Conservation (phyloP, 2,113 vertebrate species). For the Delphinapterus leucas region DNA sequence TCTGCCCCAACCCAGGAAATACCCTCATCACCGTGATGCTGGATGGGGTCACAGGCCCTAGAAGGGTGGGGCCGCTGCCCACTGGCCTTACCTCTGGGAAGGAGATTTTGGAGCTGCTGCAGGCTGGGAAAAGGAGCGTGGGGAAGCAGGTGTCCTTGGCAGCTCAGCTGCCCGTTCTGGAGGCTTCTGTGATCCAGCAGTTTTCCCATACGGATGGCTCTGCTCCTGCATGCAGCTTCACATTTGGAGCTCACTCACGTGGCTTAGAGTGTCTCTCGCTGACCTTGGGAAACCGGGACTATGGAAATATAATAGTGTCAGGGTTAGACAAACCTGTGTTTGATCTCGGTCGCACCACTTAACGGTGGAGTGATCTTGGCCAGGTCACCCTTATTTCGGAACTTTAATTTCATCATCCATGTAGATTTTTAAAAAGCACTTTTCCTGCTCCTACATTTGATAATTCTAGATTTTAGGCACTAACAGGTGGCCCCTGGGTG, state of each 20-base stretch:
- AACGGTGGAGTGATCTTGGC: not conserved
- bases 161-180: not conserved
- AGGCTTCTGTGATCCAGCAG: not conserved
- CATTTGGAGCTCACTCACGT: not conserved
- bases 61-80: not conserved
- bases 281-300: not conserved
- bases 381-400: not conserved
- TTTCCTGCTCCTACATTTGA: not conserved
- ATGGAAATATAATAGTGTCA: not conserved
- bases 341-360: not conserved
- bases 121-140: not conserved
- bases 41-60: not conserved
- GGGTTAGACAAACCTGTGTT: not conserved
- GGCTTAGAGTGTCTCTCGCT: not conserved
- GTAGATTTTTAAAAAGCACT: not conserved
- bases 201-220: not conserved
- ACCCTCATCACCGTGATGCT: not conserved
- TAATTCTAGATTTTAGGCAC: slow-evolving; percentile 31
- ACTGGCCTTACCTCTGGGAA: not conserved
- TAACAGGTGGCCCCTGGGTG: not conserved
- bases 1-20: not conserved
- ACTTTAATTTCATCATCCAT: not conserved
- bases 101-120: not conserved
- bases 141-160: not conserved
- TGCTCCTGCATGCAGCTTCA: not conserved